phyloP scores from a whole-genome alignment of 2,888 invertebrate species.

The Habrosyne pyritoides region DNA sequence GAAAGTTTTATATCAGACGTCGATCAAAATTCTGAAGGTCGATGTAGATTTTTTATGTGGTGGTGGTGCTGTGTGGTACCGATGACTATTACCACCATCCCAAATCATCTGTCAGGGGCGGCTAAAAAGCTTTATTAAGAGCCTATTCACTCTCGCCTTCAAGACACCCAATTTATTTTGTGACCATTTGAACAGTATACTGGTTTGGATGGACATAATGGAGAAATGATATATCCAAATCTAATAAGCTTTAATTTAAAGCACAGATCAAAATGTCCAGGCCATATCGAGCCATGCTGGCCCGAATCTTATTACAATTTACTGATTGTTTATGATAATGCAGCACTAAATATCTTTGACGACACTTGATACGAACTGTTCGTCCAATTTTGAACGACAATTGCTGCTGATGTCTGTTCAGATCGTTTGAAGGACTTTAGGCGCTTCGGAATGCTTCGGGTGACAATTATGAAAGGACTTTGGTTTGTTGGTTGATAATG shows the following conservation, averaged over 20 bases:
- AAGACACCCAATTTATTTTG: too few relatives aligned
- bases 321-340: constrained; percentile 34
- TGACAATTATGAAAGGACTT: background rate
- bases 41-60: too few relatives aligned
- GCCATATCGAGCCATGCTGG: constrained; percentile 10
- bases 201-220: too few relatives aligned
- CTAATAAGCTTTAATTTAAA: background rate
- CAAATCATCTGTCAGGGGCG: too few relatives aligned
- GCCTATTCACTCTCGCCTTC: too few relatives aligned
- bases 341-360: constrained; percentile 33
- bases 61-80: too few relatives aligned
- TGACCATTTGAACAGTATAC: too few relatives aligned
- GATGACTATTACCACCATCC: too few relatives aligned
- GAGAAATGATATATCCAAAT: background rate
- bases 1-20: too few relatives aligned
- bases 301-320: constrained; percentile 29
- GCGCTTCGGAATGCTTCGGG: background rate
- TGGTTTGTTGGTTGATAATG: background rate
- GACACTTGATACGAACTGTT: constrained; percentile 14
- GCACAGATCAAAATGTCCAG: background rate
- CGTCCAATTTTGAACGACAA: constrained; percentile 28
- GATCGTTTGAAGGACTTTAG: background rate
- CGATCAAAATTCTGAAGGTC: too few relatives aligned
- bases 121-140: too few relatives aligned
- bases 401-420: constrained; percentile 15